Conservation (phyloP, 2,888 invertebrate genomes). For the Drosophila prolongata region DNA sequence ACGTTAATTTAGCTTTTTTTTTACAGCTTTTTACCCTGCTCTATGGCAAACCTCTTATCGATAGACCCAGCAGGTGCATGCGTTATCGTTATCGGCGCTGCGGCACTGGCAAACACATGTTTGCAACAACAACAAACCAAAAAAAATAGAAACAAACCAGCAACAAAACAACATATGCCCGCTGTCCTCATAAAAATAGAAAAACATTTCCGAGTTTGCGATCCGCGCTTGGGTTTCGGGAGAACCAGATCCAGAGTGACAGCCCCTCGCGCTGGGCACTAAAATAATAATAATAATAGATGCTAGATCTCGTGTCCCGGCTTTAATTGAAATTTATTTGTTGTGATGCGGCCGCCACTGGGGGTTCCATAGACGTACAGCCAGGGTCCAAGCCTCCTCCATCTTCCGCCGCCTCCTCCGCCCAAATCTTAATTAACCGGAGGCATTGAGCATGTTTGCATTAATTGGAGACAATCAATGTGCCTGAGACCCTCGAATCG, state of each 20-base stretch:
- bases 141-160: slow-evolving; percentile 15
- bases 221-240: slow-evolving; percentile 1
- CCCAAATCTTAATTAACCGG: slow-evolving; percentile 35
- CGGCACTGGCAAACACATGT: slow-evolving; percentile 27
- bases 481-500: slow-evolving; percentile 61
- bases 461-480: slow-evolving; percentile 74
- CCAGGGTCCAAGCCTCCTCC: slow-evolving; percentile 1
- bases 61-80: slow-evolving; percentile 8
- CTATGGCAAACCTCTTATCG: not conserved
- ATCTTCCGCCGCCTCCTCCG: slow-evolving; percentile 2
- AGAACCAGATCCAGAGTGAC: slow-evolving; percentile 9
- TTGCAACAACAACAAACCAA: slow-evolving; percentile 16
- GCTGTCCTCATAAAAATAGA: slow-evolving; percentile 9
- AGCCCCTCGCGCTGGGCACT: slow-evolving; percentile 17
- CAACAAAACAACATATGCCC: slow-evolving; percentile 23
- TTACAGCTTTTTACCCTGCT: not conserved
- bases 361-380: slow-evolving; percentile 21
- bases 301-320: slow-evolving; percentile 31
- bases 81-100: slow-evolving; percentile 1
- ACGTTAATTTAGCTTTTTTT: no score
- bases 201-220: slow-evolving; percentile 22
- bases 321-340: slow-evolving; percentile 76
- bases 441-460: slow-evolving; percentile 30
- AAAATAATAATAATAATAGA: slow-evolving; percentile 20
- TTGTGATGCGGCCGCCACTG: slow-evolving; percentile 38